Base-by-base conservation (phyloP, 1,140 invertebrate species). In the Solenopsis fugax region DNA sequence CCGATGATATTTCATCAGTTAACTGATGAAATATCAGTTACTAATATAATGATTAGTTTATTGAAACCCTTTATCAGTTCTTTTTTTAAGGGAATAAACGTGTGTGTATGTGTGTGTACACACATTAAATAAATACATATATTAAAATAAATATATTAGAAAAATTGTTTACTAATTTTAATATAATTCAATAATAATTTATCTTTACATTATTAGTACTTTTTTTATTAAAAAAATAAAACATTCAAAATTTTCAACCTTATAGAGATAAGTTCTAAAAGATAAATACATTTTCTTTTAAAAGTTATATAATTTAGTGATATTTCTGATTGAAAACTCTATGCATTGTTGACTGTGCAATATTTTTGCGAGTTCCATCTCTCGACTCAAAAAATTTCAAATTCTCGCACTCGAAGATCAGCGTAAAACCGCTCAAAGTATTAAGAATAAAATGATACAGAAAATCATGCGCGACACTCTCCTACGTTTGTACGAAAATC, bases 201-300 rank as follows among this genome's bases (percentile, higher is more conserved):
- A 4, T n/a, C 24, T 52, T 29, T 50, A 9, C 29, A 9, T 37
- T 37, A 18, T 12, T 71, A 50, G 4, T 4, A 18, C 29, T 50
- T 73, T 54, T 73, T 54, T 12, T 21, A 73, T 4, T 41, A 41
- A 41, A 41, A 54, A 52, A 73, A n/a, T 73, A 4, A 41, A 69
- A 73, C 1, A 34, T 52, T 73, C 9, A 16, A 13, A 34, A 41
- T 21, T 37, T 37, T 56, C n/a, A 56, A 56, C 16, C 3, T 29
- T 18, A 5, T 12, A 16, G n/a, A 45, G 6, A 45, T 45, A 67
- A 67, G n/a, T n/a, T 62, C 4, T n/a, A 45, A 62, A 0, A 62
- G 16, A 48, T 10, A 16, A 45, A 16, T 56, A 24, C 2, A 29
- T 29, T 7, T 41, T 5, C 4, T 41, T 41, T 58, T 16, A 29